Conservation (phyloP, 2,888 invertebrate genomes). For the Saturnia pavonia region DNA sequence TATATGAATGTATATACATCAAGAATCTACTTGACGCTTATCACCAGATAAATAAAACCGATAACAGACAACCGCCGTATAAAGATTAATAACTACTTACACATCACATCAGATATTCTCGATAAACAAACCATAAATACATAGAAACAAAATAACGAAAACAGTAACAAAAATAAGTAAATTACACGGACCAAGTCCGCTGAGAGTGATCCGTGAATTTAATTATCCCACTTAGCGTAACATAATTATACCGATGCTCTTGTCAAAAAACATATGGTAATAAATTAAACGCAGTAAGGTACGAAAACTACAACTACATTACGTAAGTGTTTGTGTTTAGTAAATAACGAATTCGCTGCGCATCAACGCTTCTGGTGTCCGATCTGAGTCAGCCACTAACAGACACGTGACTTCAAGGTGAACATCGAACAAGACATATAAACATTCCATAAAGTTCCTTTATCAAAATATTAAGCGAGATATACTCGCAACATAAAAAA, state of each 20-base stretch:
- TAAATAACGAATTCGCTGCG: conserved; percentile 29
- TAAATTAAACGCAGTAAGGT: conserved; percentile 27
- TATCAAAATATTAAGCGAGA: conserved; percentile 12
- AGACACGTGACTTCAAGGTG: conserved; percentile 69
- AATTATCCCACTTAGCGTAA: conserved; percentile 4
- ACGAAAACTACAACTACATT: conserved; percentile 24
- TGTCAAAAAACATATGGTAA: neutral
- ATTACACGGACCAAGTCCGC: neutral
- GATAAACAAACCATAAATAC: neutral
- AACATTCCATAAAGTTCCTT: conserved; percentile 31
- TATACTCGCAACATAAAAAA: conserved; percentile 7
- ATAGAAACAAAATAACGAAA: neutral
- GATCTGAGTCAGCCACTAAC: conserved; percentile 58
- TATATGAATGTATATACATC: neutral
- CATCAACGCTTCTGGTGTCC: conserved; percentile 38
- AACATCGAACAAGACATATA: conserved; percentile 42
- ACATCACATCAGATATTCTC: neutral
- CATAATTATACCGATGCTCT: conserved; percentile 1
- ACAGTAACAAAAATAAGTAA: neutral
- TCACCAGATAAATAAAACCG: neutral
- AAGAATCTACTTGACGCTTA: neutral
- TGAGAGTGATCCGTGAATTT: neutral
- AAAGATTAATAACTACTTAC: neutral
- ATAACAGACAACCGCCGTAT: neutral
- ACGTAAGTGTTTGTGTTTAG: conserved; percentile 46